Evolutionary conservation across 2,797 vertebrate genomes (phyloP).

Genomic region (Intellagama lesueurii): DNA sequence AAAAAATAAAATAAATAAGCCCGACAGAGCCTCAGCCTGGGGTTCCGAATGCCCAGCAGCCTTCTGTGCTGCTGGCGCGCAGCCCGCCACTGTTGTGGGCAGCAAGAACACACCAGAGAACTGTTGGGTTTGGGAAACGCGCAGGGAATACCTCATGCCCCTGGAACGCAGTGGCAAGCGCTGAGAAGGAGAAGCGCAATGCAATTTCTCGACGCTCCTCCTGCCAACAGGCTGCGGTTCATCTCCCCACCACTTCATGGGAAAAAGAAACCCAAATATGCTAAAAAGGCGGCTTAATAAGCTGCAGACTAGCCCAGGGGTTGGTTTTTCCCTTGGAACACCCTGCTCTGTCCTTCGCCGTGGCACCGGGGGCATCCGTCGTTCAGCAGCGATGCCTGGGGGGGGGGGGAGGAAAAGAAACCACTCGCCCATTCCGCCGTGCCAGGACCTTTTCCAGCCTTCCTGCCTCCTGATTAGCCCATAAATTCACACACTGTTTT

Average conservation of each 20-base stretch:
- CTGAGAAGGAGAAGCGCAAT: not conserved
- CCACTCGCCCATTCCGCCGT: conserved; percentile 46
- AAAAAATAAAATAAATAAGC: no score
- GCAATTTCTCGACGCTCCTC: not conserved
- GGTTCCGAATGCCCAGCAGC: not conserved
- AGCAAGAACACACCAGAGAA: not conserved
- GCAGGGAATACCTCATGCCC: not conserved
- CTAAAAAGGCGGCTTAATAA: no score
- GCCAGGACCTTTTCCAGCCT: conserved; percentile 37
- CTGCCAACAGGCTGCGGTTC: not conserved
- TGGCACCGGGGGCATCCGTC: not conserved
- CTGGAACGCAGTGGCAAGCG: not conserved
- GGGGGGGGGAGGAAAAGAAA: conserved; percentile 33
- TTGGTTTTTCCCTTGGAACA: not conserved
- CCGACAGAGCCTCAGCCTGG: not conserved
- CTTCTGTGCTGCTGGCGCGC: not conserved
- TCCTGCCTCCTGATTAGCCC: conserved; percentile 52
- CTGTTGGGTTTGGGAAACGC: not conserved
- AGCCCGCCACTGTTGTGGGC: not conserved
- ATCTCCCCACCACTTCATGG: not conserved
- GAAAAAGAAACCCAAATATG: not conserved
- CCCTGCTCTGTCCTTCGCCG: not conserved
- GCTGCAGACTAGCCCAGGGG: not conserved
- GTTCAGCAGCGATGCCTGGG: no score
- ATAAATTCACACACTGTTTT: conserved; percentile 51